Evolutionary conservation across 2,888 invertebrate genomes (phyloP).

Genomic region (Pogonocherus hispidulus): DNA sequence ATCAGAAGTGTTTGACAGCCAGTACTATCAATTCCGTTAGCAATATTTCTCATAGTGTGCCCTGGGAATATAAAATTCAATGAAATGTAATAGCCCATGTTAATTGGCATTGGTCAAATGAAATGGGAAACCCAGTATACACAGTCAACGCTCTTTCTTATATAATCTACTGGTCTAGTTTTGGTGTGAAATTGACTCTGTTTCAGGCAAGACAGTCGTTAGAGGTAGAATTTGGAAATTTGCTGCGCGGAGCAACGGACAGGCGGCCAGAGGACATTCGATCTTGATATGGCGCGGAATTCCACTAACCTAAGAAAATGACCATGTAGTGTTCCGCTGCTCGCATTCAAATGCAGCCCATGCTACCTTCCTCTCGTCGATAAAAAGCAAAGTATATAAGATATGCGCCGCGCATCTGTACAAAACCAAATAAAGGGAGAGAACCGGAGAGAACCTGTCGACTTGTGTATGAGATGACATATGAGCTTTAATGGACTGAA

Average conservation of each 20-base stretch:
- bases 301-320: slow-evolving; percentile 50
- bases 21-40: no score
- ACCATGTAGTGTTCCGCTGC: slow-evolving; percentile 64
- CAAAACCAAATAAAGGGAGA: slow-evolving; percentile 41
- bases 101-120: no score
- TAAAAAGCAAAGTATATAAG: slow-evolving; percentile 36
- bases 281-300: slow-evolving; percentile 64
- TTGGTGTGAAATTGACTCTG: slow-evolving; percentile 22
- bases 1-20: no score
- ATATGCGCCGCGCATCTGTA: slow-evolving; percentile 39
- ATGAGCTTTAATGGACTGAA: slow-evolving; percentile 67
- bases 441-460: slow-evolving; percentile 33
- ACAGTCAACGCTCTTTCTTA: no score
- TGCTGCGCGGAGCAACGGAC: slow-evolving; percentile 88
- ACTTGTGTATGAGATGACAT: slow-evolving; percentile 61
- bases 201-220: slow-evolving; percentile 90
- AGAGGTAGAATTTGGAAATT: slow-evolving; percentile 91
- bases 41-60: no score
- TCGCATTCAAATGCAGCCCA: slow-evolving; percentile 56
- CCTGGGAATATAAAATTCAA: no score
- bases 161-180: no score
- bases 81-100: no score
- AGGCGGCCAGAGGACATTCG: slow-evolving; percentile 72
- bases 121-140: no score
- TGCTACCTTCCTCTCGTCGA: slow-evolving; percentile 58